These are phyloP conservation scores for Morphnarchus princeps DNA, from an alignment of 2,113 vertebrate genomes.

Conservation along the genomic window DNA sequence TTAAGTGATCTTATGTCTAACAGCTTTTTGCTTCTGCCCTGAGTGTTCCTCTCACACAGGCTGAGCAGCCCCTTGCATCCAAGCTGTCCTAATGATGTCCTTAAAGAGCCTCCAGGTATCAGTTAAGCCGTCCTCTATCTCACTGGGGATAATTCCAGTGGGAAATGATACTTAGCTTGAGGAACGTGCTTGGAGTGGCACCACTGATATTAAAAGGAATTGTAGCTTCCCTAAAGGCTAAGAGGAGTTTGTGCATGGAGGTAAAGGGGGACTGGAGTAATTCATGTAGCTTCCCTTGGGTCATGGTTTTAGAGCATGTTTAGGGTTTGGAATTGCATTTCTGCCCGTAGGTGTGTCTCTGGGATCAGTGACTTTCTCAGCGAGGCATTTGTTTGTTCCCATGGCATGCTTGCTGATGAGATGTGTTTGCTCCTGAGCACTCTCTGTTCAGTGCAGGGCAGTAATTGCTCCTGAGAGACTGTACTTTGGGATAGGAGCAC, in stretches of 20 bases:
- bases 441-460: neutral
- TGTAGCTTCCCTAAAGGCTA: neutral
- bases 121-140: neutral
- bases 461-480: neutral
- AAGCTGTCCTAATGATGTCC: neutral
- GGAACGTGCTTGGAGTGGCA: accelerated
- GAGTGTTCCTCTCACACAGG: neutral
- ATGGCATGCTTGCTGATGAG: neutral
- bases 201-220: neutral
- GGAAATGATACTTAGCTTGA: neutral
- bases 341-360: neutral
- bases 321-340: neutral
- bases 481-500: neutral
- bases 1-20: neutral
- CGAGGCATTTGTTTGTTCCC: neutral
- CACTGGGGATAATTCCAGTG: neutral
- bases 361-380: neutral
- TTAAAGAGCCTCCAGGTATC: neutral
- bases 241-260: neutral
- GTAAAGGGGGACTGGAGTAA: neutral
- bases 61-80: neutral
- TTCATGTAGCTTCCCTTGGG: accelerated
- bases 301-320: neutral
- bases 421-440: neutral
- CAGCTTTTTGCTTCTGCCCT: neutral